Evolutionary conservation across 2,113 vertebrate genomes (phyloP).

Genomic region (Perccottus glenii): DNA sequence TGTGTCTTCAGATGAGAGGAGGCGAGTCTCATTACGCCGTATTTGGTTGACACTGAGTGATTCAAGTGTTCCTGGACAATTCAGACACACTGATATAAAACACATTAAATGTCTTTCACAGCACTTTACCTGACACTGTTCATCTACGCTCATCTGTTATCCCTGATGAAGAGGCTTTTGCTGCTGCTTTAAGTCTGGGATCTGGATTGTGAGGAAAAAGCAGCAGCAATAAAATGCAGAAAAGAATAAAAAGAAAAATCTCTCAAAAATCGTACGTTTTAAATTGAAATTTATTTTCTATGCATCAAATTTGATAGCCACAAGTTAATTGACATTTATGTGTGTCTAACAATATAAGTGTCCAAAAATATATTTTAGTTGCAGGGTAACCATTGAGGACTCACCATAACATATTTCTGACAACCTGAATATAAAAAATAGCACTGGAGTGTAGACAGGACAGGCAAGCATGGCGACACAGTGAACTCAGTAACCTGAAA

Average conservation of each 20-base stretch:
- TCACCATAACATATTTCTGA: conserved; percentile 50
- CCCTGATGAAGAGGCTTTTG: conserved; percentile 63
- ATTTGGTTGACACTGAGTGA: conserved; percentile 80
- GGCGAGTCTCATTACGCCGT: conserved; percentile 78
- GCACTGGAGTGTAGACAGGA: conserved; percentile 11
- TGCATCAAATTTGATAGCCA: conserved; percentile 35
- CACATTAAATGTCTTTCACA: conserved; percentile 82
- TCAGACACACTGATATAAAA: conserved; percentile 84
- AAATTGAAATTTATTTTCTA: conserved; percentile 1
- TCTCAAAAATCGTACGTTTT: conserved; percentile 33
- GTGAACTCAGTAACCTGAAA: conserved; percentile 39
- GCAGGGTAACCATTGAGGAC: conserved; percentile 48
- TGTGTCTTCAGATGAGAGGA: conserved; percentile 77
- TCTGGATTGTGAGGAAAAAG: conserved; percentile 44
- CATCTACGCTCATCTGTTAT: conserved; percentile 78
- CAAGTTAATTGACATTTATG: conserved; percentile 30
- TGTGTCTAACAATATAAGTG: conserved; percentile 38
- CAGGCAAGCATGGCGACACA: conserved; percentile 41
- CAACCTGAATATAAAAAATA: conserved; percentile 19
- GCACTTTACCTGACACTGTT: conserved; percentile 83
- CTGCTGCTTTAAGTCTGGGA: conserved; percentile 59
- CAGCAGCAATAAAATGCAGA: conserved; percentile 39
- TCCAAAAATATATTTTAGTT: conserved; percentile 29
- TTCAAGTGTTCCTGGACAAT: conserved; percentile 80
- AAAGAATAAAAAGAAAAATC: conserved; percentile 28